Evolutionary conservation across 2,888 invertebrate species (phyloP), one percentile per base, ranked within the genome.

Genomic region (Athalia cordata): DNA sequence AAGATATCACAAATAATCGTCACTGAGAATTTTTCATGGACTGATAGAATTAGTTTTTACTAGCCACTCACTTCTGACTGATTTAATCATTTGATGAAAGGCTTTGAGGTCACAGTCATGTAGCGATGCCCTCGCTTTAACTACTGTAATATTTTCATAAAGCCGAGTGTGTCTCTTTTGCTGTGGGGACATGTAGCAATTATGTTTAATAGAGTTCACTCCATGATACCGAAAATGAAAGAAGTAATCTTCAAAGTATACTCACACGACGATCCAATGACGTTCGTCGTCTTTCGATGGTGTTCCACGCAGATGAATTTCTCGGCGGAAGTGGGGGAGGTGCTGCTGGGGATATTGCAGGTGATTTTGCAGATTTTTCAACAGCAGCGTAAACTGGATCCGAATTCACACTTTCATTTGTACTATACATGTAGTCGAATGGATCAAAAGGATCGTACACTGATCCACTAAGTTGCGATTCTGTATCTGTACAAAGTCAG

Each of bases 11-110:
- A 61, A 79, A 61, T 78, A 78, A 61, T 65, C 49, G 7, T 79
- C 66, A 67, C 11, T 50, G 67, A 68, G 68, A 45, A 78, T 68
- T 62, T 62, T 57, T 52, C 64, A 77, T 45, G 52, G 29, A 29
- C 2, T 29, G 29, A 0, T 2, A 2, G 2, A 29, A 29, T 29
- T 29, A 29, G 0, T 29, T 29, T 29, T 29, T 29, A 15, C 50
- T 49, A 15, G 13, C 82, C 78, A 92, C 93, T 92, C 90, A 95
- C 95, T 93, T 92, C 97, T 92, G 52, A 97, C 92, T 82, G 94
- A 93, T 81, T 95, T 94, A 3, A 97, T 95, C 95, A 96, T 96
- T 85, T 93, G 93, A 87, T 96, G 94, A 90, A 97, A 97, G 49
- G 96, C 96, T 85, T 93, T 93, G 77, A 97, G 92, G 88, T 97